Base-by-base conservation (phyloP, 2,888 invertebrate species). In the Chouioia cunea region DNA sequence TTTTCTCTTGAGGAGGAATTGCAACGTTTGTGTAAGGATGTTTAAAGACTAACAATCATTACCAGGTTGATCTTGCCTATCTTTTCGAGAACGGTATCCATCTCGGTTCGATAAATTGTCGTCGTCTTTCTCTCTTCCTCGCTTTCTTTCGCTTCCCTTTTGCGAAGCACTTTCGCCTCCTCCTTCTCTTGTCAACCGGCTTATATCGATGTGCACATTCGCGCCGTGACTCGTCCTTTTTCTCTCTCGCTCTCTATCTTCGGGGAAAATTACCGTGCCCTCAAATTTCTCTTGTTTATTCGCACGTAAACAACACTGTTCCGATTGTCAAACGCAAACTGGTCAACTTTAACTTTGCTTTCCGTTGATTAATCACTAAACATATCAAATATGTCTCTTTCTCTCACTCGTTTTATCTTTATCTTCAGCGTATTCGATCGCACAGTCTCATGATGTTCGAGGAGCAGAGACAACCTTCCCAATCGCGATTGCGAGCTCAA, bases 21-120 rank as follows among this genome's bases (percentile, higher is more conserved):
- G n/a, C 27, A 27, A 27, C 2, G 6, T 27, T 27, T 6, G 27
- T 6, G 6, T 4, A 27, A 6, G 27, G 12, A 36, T 1, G 12
- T 36, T 36, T 36, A 6, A 10, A 36, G 57, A 36, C 3, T 43
- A 12, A 12, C 36, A 10, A 16, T 67, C 53, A 46, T 83, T 85
- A 85, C 85, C 85, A 85, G 71, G 81, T 85, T 83, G 62, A 85
- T 79, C 74, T 83, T 85, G 76, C 80, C 83, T 81, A 85, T 83
- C 80, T 85, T 85, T 76, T 85, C 84, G 56, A 85, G 77, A 22
- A 85, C 80, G 74, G 83, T 85, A 77, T 67, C 63, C 72, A 75
- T 74, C 71, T 70, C 67, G 64, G 22, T 60, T 50, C 65, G 50
- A 71, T 68, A 58, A 70, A 54, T 75, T 71, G 44, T 71, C 67